Evolutionary conservation across 2,797 vertebrate species (phyloP), one percentile per base, ranked within the genome.

Genomic region (Microcaecilia unicolor): DNA sequence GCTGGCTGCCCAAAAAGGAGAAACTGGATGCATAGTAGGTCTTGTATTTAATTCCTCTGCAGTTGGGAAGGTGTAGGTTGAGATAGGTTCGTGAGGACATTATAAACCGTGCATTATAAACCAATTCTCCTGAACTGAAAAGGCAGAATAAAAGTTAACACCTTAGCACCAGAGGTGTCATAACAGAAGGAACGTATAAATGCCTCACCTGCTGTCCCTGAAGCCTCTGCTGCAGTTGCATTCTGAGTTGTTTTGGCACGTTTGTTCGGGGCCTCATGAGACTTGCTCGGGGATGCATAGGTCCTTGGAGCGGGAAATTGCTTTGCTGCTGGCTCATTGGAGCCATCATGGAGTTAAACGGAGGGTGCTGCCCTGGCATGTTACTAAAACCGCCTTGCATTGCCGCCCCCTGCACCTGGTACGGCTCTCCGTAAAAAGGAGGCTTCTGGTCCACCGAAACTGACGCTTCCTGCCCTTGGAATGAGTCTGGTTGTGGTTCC

Each of bases 181-280:
- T n/a, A n/a, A n/a, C n/a, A n/a, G n/a, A n/a, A 27, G 18, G 15
- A 7, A 18, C 13, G 12, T n/a, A n/a, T n/a, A n/a, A n/a, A n/a
- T n/a, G n/a, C n/a, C n/a, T 43, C 71, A 97, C 95, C 92, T 98
- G 95, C 47, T 93, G 95, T 38, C 93, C 92, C 60, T 99, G 96
- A 10, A 99, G 81, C 55, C 94, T 84, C 74, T 98, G 94, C 71
- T 98, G 93, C 18, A 99, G 89, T 61, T 99, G 96, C 71, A 94
- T 82, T 38, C 93, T 67, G n/a, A 98, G 83, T 11, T 96, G 96
- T 61, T 95, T 97, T 24, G 84, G 85, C 30, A 89, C 83, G 8
- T 51, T 91, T 37, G 86, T 90, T 26, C 91, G 85, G 24, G 92
- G 90, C 20, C 91, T 87, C 74, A 91, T 80, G 55, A 90, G 60